These are phyloP conservation scores for Argyresthia goedartella DNA, from an alignment of 2,888 invertebrate genomes.

Conservation along the genomic window DNA sequence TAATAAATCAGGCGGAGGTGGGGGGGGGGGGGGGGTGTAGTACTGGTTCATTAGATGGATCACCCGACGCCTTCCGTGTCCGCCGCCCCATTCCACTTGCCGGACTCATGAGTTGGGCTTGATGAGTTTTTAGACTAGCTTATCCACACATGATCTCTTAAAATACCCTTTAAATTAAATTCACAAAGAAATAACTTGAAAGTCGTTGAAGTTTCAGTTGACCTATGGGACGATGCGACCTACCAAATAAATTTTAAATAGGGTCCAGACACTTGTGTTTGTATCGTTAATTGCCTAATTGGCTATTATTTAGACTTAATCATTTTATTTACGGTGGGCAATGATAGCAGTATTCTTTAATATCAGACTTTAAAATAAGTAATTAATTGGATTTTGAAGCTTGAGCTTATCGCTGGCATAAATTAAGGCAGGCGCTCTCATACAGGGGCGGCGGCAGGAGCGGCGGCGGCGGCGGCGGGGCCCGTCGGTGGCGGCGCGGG, in stretches of 20 bases:
- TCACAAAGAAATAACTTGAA: no score
- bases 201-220: no score
- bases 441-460: slow-evolving; percentile 15
- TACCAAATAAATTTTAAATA: neutral
- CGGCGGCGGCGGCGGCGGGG: neutral
- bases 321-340: no score
- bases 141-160: no score
- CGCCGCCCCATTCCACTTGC: slow-evolving; percentile 7
- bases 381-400: slow-evolving; percentile 65
- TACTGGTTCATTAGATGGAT: slow-evolving; percentile 63
- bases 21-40: slow-evolving; percentile 57
- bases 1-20: slow-evolving; percentile 69
- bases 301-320: no score
- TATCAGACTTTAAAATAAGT: slow-evolving; percentile 50
- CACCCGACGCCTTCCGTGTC: slow-evolving; percentile 60
- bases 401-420: slow-evolving; percentile 60
- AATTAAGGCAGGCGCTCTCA: slow-evolving; percentile 57
- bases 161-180: no score
- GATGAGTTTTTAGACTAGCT: no score
- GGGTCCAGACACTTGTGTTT: neutral
- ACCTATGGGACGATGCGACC: neutral
- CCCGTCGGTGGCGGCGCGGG: no score
- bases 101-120: neutral
- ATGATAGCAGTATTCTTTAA: neutral
- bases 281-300: no score